Base-by-base conservation (phyloP, 2,888 invertebrate genomes). In the Drosophila gaucha region DNA sequence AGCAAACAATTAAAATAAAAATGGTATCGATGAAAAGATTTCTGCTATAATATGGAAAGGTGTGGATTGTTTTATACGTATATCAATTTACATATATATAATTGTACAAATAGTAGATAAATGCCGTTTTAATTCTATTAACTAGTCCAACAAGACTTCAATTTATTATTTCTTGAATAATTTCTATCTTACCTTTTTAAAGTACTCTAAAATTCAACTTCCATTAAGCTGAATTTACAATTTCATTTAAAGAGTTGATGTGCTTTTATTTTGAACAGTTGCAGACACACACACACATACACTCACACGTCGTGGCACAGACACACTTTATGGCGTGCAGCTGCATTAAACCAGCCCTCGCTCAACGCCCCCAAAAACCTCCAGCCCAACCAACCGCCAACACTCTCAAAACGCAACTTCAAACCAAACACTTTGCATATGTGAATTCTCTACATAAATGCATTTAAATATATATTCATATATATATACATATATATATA, bases 361-460 rank as follows among this genome's bases (percentile, higher is more conserved):
- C 26, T 36, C 31, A 44, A 24, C 22, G 16, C 50, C 12, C 44
- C 31, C 18, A 8, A 16, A 10, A 18, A n/a, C 30, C 46, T 0
- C 8, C 46, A 18, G 8, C 30, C 20, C 30, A 30, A 24, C 24
- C 33, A 35, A 35, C 5, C 24, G 20, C 28, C 20, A 20, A 33
- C 67, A 33, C 54, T 49, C 63, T 28, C 49, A 59, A 77, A 77
- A 60, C 63, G 66, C 80, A 66, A 84, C 84, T 80, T 77, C 68
- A 80, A 86, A 64, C 56, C 80, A 64, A 80, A 86, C 66, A 87
- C 64, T 66, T 84, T 84, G 43, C 77, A 59, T 67, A 47, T 51
- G 39, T 67, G 52, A 46, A 31, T 39, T 44, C 56, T 59, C 51
- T 8, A 57, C 66, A 76, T 57, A 66, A 71, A 74, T 74, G 73